Evolutionary conservation across 2,113 vertebrate genomes (phyloP).

Genomic region (Eolophus roseicapilla): DNA sequence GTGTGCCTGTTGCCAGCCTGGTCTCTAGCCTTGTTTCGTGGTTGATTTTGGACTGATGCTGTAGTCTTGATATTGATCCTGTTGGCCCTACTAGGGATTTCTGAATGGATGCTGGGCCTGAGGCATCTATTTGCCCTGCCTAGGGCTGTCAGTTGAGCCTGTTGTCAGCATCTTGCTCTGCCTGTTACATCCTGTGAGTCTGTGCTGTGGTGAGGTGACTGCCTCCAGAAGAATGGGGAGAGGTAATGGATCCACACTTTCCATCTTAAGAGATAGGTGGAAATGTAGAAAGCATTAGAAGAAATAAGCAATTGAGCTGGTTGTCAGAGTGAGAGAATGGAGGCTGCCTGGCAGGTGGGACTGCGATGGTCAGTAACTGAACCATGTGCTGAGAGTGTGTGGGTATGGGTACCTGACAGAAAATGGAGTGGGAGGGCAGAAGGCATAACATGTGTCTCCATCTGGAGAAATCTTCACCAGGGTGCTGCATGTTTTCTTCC

Average conservation of each 20-base stretch:
- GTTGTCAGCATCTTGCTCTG: neutral
- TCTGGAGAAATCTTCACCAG: neutral
- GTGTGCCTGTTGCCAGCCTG: neutral
- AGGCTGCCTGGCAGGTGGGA: neutral
- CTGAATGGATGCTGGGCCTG: neutral
- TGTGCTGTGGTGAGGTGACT: neutral
- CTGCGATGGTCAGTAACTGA: neutral
- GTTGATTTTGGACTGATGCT: neutral
- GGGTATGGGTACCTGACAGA: neutral
- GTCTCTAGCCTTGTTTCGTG: neutral
- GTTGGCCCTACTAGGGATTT: neutral
- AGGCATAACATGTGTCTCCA: neutral
- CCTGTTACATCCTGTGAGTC: neutral
- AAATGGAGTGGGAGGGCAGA: neutral
- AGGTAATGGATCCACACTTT: accelerated
- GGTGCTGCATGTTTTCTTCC: neutral
- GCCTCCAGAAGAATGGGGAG: neutral
- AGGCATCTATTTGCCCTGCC: neutral
- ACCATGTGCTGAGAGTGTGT: too few relatives aligned
- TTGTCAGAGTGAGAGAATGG: neutral
- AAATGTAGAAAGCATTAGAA: neutral
- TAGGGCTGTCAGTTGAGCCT: neutral
- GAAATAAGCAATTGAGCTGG: neutral
- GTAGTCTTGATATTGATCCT: neutral
- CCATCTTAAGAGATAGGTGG: neutral